Conservation (phyloP, 1,140 invertebrate genomes). For the Brachystomella parvula region DNA sequence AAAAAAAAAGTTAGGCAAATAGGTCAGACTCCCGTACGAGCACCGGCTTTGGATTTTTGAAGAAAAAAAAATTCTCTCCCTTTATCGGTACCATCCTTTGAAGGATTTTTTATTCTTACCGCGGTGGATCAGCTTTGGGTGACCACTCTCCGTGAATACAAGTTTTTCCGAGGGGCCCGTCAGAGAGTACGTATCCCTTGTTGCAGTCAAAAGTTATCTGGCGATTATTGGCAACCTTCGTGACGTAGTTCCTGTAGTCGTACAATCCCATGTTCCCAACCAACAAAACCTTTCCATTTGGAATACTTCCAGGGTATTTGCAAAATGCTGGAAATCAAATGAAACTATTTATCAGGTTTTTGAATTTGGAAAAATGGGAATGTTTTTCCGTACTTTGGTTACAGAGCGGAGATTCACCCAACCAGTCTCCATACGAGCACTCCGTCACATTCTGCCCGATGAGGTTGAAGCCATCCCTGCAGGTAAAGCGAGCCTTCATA, state of each 20-base stretch:
- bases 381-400: constrained; percentile 57
- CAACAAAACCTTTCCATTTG: constrained; percentile 82
- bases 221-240: constrained; percentile 80
- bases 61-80: constrained; percentile 13
- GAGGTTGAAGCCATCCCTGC: constrained; percentile 80
- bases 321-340: constrained; percentile 65
- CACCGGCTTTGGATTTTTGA: background rate
- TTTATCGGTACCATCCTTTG: constrained; percentile 36
- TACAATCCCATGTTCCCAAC: constrained; percentile 96
- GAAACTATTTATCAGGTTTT: constrained; percentile 2
- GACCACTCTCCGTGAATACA: constrained; percentile 75
- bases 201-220: constrained; percentile 96
- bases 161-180: constrained; percentile 82
- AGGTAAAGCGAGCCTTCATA: constrained; percentile 82
- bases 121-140: constrained; percentile 49
- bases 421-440: constrained; percentile 90
- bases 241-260: constrained; percentile 91
- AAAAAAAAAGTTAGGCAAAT: too few species aligned
- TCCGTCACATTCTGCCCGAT: constrained; percentile 62
- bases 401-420: constrained; percentile 68
- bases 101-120: constrained; percentile 43
- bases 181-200: constrained; percentile 45
- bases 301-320: constrained; percentile 82
- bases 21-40: too few species aligned
- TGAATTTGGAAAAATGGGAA: background rate